These are phyloP conservation scores for Sphaerophoria taeniata DNA, from an alignment of 2,888 invertebrate species.

Conservation along the genomic window DNA sequence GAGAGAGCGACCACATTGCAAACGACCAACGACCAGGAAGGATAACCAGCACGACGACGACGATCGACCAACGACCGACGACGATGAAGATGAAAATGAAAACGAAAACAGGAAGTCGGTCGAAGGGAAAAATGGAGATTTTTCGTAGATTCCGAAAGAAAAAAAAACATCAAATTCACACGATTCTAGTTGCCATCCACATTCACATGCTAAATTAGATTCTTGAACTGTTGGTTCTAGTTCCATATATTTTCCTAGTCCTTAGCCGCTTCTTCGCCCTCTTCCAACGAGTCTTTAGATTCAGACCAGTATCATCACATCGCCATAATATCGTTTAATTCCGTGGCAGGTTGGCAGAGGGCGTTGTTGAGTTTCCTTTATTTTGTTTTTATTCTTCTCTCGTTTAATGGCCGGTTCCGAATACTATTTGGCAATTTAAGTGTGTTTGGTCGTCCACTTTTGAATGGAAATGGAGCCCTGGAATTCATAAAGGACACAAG, in stretches of 20 bases:
- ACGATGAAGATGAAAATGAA: background rate
- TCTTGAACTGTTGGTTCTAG: conserved; percentile 68
- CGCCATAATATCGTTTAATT: conserved; percentile 31
- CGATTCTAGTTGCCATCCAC: conserved; percentile 49
- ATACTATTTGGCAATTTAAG: conserved; percentile 30
- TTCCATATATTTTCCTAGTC: conserved; percentile 53
- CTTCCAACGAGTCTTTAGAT: conserved; percentile 7
- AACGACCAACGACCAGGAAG: conserved; percentile 3
- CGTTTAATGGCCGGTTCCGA: background rate
- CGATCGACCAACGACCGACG: background rate
- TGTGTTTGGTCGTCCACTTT: conserved; percentile 35
- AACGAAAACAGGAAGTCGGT: conserved; percentile 12
- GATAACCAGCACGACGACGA: conserved; percentile 30
- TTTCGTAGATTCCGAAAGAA: conserved; percentile 6
- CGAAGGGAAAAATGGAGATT: conserved; percentile 4
- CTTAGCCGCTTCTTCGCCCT: conserved; percentile 3
- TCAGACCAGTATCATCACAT: conserved; percentile 40
- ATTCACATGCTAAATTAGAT: conserved; percentile 72
- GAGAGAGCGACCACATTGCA: conserved; percentile 23
- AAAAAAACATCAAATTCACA: conserved; percentile 54
- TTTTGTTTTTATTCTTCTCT: background rate
- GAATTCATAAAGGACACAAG: conserved; percentile 31
- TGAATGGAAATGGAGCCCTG: background rate
- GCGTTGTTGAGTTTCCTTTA: background rate
- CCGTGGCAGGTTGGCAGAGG: conserved; percentile 40